phyloP scores from a whole-genome alignment of 2,797 vertebrate species.

The Scleropages formosus region DNA sequence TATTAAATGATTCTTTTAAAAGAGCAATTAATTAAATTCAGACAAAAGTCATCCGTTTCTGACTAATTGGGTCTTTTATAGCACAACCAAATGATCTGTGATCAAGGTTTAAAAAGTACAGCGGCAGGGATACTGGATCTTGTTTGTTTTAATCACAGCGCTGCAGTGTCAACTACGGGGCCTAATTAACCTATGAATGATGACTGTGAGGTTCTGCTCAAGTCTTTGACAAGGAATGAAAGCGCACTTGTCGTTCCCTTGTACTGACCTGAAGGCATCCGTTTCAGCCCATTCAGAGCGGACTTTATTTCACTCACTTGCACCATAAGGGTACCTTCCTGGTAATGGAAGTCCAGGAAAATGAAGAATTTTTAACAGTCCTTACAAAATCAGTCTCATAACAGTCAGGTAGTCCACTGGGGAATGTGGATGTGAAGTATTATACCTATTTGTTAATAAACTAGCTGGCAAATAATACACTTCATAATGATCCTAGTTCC shows the following conservation, averaged over 20 bases:
- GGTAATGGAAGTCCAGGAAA: not conserved
- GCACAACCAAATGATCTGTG: constrained; percentile 65
- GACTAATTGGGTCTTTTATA: constrained; percentile 79
- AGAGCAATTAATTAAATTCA: constrained; percentile 65
- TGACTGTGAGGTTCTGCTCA: constrained; percentile 72
- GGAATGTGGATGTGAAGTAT: no score
- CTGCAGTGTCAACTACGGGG: constrained; percentile 82
- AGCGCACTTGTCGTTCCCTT: constrained; percentile 73
- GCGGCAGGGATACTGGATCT: constrained; percentile 69
- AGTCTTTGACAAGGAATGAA: constrained; percentile 67
- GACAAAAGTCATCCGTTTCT: constrained; percentile 56
- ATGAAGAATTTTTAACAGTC: not conserved
- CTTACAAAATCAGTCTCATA: not conserved
- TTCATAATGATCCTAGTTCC: no score
- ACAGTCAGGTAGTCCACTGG: no score
- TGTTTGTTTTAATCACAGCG: constrained; percentile 87
- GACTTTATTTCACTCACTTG: not conserved
- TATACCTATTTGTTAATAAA: no score
- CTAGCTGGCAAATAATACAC: no score
- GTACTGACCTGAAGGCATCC: constrained; percentile 70
- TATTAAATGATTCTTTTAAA: constrained; percentile 66
- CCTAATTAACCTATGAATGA: constrained; percentile 89
- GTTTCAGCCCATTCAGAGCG: constrained; percentile 42
- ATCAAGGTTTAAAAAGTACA: constrained; percentile 72
- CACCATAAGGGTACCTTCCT: not conserved